These are phyloP conservation scores for Cosmia pyralina DNA, from an alignment of 2,888 invertebrate species.

Conservation along the genomic window DNA sequence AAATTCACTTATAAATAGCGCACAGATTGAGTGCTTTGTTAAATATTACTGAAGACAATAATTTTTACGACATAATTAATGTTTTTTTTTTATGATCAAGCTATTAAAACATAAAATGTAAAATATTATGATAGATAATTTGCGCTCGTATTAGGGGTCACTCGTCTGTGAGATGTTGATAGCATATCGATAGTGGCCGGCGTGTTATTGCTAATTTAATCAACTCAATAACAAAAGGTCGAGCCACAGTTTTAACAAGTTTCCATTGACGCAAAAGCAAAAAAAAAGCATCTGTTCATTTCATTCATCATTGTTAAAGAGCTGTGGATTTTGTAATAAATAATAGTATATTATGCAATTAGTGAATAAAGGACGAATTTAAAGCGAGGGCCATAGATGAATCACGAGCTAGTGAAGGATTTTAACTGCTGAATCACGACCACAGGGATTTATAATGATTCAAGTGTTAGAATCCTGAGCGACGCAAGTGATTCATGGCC, in stretches of 20 bases:
- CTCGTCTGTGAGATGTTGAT: constrained; percentile 43
- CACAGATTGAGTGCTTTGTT: constrained; percentile 3
- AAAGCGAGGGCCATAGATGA: too few species aligned
- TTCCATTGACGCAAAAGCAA: constrained; percentile 58
- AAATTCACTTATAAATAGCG: constrained; percentile 25
- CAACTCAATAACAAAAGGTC: constrained; percentile 66
- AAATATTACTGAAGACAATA: constrained; percentile 8
- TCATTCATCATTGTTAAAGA: too few species aligned
- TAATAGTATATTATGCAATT: too few species aligned
- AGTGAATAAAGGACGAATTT: too few species aligned
- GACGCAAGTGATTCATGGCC: too few species aligned
- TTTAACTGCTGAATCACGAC: too few species aligned
- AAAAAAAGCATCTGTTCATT: too few species aligned
- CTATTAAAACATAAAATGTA: constrained; percentile 13
- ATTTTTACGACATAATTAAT: constrained; percentile 31
- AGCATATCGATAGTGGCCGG: constrained; percentile 28
- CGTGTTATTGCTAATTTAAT: constrained; percentile 59
- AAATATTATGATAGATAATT: constrained; percentile 8
- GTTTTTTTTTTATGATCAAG: constrained; percentile 4
- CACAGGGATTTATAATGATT: too few species aligned
- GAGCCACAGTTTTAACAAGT: constrained; percentile 53
- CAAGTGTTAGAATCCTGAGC: too few species aligned
- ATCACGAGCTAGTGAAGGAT: too few species aligned
- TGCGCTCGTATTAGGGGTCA: constrained; percentile 43
- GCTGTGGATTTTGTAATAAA: too few species aligned